Base-by-base conservation (phyloP, 2,113 vertebrate species). In the Delphinus delphis region DNA sequence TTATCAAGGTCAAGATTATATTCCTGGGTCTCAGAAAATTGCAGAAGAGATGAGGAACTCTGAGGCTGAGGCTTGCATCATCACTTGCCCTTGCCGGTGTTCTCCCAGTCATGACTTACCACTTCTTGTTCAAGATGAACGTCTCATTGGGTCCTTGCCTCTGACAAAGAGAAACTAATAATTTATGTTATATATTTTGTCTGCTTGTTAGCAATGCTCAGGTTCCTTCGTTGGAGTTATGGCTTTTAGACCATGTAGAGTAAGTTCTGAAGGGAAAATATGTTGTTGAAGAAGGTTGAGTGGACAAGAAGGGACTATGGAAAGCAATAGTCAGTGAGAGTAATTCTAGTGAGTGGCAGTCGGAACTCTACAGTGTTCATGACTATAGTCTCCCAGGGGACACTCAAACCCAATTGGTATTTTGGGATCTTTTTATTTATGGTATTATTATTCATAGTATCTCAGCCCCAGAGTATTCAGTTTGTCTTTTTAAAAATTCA, bases 1-100 rank as follows among this genome's bases (percentile, higher is more conserved):
- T 96, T 97, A 97, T 98, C 73, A 88, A 94, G 68, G 93, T 97
- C 74, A 83, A 71, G 65, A 36, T 58, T 74, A 13, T n/a, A 4
- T 70, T 62, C 5, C 70, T 85, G 36, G 58, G 31, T 93, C 60
- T 95, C 85, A 47, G 23, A 70, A 88, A 85, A 68, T 25, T 53
- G 36, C 50, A 73, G 68, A 76, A 82, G 58, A 20, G 21, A 6
- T 55, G 73, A 93, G 62, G 68, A 71, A 3, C 44, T 23, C 0
- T 18, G 53, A 83, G 14, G 33, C n/a, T 77, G 85, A 44, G 2
- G 33, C 26, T 91, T 41, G 60, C 44, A 5, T 83, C 13, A 6
- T 89, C 20, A 60, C 44, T 60, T 83, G 4, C 36, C 21, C 76
- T 62, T 80, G 23, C 13, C 11, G 44, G 0, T 41, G 33, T 60